Evolutionary conservation across 2,113 vertebrate genomes (phyloP).

Genomic region (Platichthys flesus): DNA sequence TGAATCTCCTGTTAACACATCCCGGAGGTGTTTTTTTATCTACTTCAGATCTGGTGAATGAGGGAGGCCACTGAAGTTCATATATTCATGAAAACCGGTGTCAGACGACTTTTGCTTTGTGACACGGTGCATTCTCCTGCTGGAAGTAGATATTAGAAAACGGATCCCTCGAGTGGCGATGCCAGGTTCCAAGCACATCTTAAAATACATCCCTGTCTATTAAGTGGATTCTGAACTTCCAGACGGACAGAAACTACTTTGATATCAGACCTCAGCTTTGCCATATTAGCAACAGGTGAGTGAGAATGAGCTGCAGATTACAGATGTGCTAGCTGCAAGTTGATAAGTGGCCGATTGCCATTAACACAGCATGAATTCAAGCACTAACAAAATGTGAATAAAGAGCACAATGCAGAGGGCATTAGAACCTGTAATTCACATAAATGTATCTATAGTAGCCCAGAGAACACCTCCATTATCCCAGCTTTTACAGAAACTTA

Average conservation of each 20-base stretch:
- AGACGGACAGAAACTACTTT: background rate
- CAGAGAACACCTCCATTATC: too few species aligned
- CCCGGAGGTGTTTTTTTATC: background rate
- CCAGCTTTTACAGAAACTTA: too few species aligned
- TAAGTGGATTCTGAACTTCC: too few species aligned
- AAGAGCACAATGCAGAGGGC: conserved; percentile 16
- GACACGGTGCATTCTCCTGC: background rate
- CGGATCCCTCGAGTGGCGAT: background rate
- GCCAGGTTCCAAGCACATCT: background rate
- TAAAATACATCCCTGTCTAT: background rate
- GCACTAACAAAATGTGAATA: conserved; percentile 55
- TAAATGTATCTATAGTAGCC: background rate
- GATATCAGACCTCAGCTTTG: background rate
- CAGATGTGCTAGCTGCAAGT: background rate
- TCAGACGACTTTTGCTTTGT: background rate
- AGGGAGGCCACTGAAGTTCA: background rate
- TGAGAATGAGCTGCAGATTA: background rate
- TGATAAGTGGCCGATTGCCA: conserved; percentile 46
- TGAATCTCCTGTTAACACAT: background rate
- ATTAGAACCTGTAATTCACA: background rate
- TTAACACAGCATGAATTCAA: conserved; percentile 51
- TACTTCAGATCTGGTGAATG: background rate
- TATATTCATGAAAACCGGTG: background rate
- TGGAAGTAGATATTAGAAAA: background rate
- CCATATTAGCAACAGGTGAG: background rate